Conservation (phyloP, 2,797 vertebrate genomes). For the Pipistrellus pipistrellus region DNA sequence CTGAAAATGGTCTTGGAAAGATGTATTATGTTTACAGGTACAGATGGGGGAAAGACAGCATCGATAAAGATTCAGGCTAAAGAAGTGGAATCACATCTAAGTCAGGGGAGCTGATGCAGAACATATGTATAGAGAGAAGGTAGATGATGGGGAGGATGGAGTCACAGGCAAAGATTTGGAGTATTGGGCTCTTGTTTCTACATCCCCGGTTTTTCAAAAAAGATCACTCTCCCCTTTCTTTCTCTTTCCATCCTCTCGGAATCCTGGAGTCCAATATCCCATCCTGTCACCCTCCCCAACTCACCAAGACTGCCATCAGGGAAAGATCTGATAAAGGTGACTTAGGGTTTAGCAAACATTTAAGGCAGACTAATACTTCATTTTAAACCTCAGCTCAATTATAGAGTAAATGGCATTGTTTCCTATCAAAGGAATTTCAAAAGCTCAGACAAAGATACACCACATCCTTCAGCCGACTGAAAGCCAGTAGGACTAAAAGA, state of each 20-base stretch:
- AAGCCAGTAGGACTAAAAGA: slow-evolving; percentile 5
- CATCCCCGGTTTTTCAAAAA: background rate
- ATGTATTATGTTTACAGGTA: background rate
- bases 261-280: background rate
- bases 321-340: background rate
- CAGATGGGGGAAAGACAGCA: background rate
- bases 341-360: background rate
- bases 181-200: background rate
- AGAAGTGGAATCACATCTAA: background rate
- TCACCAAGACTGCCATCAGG: background rate
- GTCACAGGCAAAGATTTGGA: background rate
- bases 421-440: slow-evolving; percentile 31
- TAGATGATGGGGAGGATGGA: rapidly evolving
- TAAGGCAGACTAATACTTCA: slow-evolving; percentile 44
- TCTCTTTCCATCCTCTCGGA: background rate
- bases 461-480: background rate
- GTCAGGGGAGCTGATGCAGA: background rate
- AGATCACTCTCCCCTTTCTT: background rate
- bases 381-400: slow-evolving; percentile 47
- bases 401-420: slow-evolving; percentile 34
- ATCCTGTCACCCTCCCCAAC: background rate
- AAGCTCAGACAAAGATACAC: background rate
- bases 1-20: background rate
- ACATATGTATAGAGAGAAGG: background rate
- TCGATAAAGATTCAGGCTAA: background rate